Conservation (phyloP, 2,888 invertebrate genomes). For the Drosophila heteroneura region DNA sequence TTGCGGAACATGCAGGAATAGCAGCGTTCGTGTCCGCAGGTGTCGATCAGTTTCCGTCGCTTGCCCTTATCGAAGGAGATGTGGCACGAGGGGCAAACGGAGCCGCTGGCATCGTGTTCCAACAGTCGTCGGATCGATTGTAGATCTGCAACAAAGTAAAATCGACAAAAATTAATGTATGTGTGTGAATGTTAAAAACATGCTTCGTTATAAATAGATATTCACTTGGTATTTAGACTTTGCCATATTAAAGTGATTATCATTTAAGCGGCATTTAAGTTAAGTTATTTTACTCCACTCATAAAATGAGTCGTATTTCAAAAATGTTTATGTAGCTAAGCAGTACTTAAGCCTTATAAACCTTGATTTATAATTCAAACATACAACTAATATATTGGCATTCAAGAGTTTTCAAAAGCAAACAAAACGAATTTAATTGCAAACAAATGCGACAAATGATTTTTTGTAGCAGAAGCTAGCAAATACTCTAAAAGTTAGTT, state of each 20-base stretch:
- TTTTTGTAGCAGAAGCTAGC: neutral
- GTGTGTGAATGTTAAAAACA: slow-evolving; percentile 6
- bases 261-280: slow-evolving; percentile 26
- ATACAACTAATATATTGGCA: neutral
- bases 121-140: slow-evolving; percentile 93
- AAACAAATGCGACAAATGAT: neutral
- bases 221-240: slow-evolving; percentile 37
- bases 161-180: neutral
- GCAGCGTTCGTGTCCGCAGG: slow-evolving; percentile 97
- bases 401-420: neutral
- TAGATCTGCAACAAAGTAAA: slow-evolving; percentile 88
- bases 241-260: slow-evolving; percentile 23
- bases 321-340: neutral
- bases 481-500: neutral
- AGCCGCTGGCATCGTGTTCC: slow-evolving; percentile 90
- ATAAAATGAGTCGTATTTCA: neutral
- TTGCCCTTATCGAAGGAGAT: slow-evolving; percentile 99
- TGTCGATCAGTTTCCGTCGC: slow-evolving; percentile 96
- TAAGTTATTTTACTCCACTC: slow-evolving; percentile 3
- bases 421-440: neutral
- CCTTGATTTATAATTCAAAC: neutral
- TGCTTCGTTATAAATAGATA: slow-evolving; percentile 6
- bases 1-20: slow-evolving; percentile 97
- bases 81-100: slow-evolving; percentile 93
- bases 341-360: neutral